These are phyloP conservation scores for Telenomus remus DNA, from an alignment of 1,140 invertebrate species.

Conservation along the genomic window DNA sequence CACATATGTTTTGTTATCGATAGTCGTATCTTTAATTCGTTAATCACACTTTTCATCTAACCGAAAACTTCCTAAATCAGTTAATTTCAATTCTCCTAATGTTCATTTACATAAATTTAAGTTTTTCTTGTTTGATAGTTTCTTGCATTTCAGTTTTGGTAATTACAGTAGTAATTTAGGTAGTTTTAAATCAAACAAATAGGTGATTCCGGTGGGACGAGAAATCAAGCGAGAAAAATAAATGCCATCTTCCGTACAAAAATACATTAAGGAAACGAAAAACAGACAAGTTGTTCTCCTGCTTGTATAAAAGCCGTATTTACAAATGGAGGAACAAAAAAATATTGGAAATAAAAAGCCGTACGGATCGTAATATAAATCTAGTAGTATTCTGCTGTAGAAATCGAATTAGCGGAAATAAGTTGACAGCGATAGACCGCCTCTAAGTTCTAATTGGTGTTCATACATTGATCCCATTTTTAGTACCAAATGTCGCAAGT, in stretches of 20 bases:
- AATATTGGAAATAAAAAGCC: constrained; percentile 16
- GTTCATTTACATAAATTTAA: too few species aligned
- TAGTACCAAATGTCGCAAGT: constrained; percentile 64
- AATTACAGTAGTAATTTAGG: too few species aligned
- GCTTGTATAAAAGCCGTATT: too few species aligned
- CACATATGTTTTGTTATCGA: not conserved
- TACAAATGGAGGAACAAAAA: constrained; percentile 15
- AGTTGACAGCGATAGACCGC: constrained; percentile 70
- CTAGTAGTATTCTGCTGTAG: constrained; percentile 10
- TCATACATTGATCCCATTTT: constrained; percentile 75
- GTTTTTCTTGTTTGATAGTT: too few species aligned
- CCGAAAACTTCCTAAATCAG: constrained; percentile 12
- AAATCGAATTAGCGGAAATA: constrained; percentile 59
- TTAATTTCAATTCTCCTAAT: too few species aligned
- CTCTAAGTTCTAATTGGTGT: constrained; percentile 76
- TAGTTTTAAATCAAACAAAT: too few species aligned
- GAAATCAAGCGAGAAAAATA: not conserved
- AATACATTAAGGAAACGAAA: too few species aligned
- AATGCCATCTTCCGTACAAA: too few species aligned
- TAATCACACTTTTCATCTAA: constrained; percentile 31
- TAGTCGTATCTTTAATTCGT: constrained; percentile 13
- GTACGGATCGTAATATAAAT: too few species aligned
- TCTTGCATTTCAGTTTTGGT: too few species aligned
- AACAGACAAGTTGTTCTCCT: too few species aligned
- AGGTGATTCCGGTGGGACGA: not conserved